Evolutionary conservation across 2,113 vertebrate genomes (phyloP).

Genomic region (Urocolius indicus): DNA sequence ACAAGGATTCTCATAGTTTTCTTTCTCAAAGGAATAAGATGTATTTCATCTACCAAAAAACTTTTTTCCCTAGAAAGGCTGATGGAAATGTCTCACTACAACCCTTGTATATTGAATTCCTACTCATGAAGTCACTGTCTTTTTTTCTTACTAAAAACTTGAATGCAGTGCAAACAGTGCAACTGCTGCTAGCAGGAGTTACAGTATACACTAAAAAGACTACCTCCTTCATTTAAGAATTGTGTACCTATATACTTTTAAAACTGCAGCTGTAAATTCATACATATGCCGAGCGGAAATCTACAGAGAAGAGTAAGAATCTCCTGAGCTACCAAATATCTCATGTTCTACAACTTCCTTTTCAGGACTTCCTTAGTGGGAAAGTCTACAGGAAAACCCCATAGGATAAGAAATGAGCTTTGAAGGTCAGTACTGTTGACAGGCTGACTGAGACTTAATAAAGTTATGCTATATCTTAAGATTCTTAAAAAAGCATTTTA

Average conservation of each 20-base stretch:
- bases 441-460: background rate
- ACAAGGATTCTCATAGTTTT: background rate
- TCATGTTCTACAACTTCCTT: background rate
- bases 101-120: background rate
- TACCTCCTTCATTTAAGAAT: background rate
- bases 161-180: background rate
- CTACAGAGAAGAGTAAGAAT: background rate
- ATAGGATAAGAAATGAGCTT: background rate
- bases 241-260: background rate
- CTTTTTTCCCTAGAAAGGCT: background rate
- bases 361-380: background rate
- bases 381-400: background rate
- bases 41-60: background rate
- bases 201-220: background rate
- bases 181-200: background rate
- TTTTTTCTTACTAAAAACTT: background rate
- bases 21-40: background rate
- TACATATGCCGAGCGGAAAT: background rate
- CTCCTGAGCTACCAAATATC: background rate
- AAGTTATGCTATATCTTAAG: background rate
- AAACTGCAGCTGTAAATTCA: background rate
- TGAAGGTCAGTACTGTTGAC: background rate
- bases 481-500: background rate
- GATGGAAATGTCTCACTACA: background rate
- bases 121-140: background rate